A percentile compares a stretch with the other conserved stretches of the same genome.
These are phyloP conservation scores for Galerucella pusilla DNA, from an alignment of 2,888 invertebrate species.

Conservation along the genomic window DNA sequence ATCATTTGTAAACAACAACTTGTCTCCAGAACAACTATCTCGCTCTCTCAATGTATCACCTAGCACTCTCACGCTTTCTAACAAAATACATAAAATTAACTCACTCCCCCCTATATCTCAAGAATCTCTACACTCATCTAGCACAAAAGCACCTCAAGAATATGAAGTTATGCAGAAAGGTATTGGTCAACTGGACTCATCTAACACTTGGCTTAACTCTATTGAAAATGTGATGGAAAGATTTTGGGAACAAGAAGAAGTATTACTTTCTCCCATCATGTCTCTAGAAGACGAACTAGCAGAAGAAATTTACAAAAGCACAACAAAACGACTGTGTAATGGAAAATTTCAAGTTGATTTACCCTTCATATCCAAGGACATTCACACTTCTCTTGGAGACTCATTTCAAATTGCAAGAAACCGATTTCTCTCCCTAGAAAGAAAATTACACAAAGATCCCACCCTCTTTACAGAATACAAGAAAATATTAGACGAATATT, in stretches of 20 bases:
- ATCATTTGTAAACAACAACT: too few relatives aligned
- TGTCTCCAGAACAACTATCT: too few relatives aligned
- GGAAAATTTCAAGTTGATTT: conserved; percentile 30
- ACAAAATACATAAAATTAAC: too few relatives aligned
- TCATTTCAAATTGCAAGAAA: conserved; percentile 11
- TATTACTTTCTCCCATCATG: conserved; percentile 19
- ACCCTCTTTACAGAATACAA: background rate
- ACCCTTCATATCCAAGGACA: conserved; percentile 21
- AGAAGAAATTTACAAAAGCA: conserved; percentile 17
- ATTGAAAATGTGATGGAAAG: background rate
- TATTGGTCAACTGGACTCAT: too few relatives aligned
- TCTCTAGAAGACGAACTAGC: conserved; percentile 33
- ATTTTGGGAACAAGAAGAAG: conserved; percentile 41
- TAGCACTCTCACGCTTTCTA: too few relatives aligned
- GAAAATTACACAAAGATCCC: conserved; percentile 15
- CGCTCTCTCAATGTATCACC: too few relatives aligned
- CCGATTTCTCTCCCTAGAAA: conserved; percentile 6
- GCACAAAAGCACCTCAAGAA: too few relatives aligned
- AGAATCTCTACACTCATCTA: too few relatives aligned
- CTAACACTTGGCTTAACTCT: too few relatives aligned
- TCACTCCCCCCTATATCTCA: too few relatives aligned
- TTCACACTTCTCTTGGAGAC: conserved; percentile 7
- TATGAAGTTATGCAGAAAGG: too few relatives aligned
- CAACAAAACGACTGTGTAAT: conserved; percentile 17
- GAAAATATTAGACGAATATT: background rate